Evolutionary conservation across 2,888 invertebrate genomes (phyloP).

Genomic region (Aporophyla lueneburgensis): DNA sequence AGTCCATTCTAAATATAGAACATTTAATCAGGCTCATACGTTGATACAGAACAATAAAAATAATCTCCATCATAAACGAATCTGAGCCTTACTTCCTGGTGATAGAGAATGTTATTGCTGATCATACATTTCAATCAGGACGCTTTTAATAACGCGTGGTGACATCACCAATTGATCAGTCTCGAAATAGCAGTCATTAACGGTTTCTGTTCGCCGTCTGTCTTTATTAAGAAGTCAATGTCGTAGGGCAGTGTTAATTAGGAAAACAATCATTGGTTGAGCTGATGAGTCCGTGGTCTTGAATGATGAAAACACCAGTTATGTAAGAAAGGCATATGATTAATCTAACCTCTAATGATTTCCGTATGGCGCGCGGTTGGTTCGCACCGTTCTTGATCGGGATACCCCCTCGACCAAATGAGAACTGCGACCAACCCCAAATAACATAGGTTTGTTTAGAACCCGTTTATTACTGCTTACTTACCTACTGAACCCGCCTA

Average conservation of each 20-base stretch:
- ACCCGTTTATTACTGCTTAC: no score
- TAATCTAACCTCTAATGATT: no score
- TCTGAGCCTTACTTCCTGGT: conserved; percentile 47
- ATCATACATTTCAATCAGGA: conserved; percentile 58
- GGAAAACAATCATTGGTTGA: conserved; percentile 15
- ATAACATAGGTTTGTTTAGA: no score
- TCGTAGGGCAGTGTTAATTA: conserved; percentile 53
- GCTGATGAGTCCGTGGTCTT: neutral
- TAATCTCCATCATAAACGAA: conserved; percentile 29
- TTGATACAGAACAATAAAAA: conserved; percentile 57
- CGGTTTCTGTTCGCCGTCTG: conserved; percentile 51
- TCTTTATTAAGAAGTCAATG: conserved; percentile 62
- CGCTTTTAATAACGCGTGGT: conserved; percentile 63
- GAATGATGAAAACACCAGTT: neutral
- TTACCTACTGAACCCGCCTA: no score
- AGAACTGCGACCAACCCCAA: no score
- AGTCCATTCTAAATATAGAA: conserved; percentile 61
- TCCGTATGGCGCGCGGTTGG: no score
- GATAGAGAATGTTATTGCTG: conserved; percentile 47
- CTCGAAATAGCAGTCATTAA: conserved; percentile 61
- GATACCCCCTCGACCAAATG: no score
- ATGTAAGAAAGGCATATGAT: no score
- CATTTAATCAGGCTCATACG: conserved; percentile 60
- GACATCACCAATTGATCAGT: conserved; percentile 68
- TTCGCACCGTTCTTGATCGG: no score